Percentiles rank a stretch among this genome's conserved stretches.
phyloP scores from a whole-genome alignment of 2,797 vertebrate species.

The Leuciscus waleckii region DNA sequence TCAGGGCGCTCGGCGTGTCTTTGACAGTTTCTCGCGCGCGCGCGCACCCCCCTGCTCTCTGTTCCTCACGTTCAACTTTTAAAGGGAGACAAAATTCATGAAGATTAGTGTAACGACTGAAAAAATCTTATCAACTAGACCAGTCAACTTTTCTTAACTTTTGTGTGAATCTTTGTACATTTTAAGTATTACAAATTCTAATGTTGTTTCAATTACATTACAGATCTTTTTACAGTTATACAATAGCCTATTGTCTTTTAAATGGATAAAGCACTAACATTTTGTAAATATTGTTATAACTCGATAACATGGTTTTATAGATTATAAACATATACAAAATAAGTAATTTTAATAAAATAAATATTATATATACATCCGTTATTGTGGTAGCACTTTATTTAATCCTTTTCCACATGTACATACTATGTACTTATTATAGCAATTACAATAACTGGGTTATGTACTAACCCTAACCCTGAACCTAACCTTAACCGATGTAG shows the following conservation, averaged over 20 bases:
- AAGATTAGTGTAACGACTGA: slow-evolving; percentile 15
- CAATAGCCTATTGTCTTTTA: background rate
- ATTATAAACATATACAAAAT: too few relatives aligned
- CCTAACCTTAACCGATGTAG: too few relatives aligned
- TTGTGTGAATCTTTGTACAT: background rate
- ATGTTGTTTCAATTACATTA: background rate
- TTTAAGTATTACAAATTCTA: background rate
- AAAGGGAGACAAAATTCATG: background rate
- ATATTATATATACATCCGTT: background rate
- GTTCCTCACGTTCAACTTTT: slow-evolving; percentile 21
- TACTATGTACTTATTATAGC: too few relatives aligned
- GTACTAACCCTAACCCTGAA: too few relatives aligned
- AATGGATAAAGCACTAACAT: background rate
- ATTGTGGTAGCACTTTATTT: too few relatives aligned
- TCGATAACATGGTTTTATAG: background rate
- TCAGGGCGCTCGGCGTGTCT: slow-evolving; percentile 72
- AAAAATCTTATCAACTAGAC: background rate
- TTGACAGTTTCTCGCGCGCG: slow-evolving; percentile 61
- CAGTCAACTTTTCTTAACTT: background rate
- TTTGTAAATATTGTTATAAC: background rate
- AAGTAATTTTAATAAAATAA: too few relatives aligned
- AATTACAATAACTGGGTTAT: too few relatives aligned
- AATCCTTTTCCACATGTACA: too few relatives aligned
- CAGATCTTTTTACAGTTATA: background rate
- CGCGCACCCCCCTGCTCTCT: slow-evolving; percentile 12